Conservation (phyloP, 2,797 vertebrate genomes). For the Amphiprion clarkii region DNA sequence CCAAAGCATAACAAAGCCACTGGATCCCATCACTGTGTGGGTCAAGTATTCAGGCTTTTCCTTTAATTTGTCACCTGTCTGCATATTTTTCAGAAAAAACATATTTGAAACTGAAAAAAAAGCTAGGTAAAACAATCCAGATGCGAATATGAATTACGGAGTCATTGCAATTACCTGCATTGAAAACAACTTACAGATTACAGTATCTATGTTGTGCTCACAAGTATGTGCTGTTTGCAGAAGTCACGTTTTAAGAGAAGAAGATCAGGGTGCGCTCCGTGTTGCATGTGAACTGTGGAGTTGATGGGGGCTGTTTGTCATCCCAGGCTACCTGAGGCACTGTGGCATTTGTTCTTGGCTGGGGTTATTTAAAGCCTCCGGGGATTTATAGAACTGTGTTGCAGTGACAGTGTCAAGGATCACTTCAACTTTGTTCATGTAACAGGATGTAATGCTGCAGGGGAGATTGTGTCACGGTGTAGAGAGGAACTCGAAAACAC, state of each 20-base stretch:
- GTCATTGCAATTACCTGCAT: neutral
- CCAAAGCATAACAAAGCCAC: too few species aligned
- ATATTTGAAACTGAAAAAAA: too few species aligned
- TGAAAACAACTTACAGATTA: neutral
- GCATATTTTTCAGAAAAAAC: too few species aligned
- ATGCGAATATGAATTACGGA: neutral
- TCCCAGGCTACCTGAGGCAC: constrained; percentile 55
- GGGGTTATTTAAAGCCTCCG: constrained; percentile 70
- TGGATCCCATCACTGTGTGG: too few species aligned
- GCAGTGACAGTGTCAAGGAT: constrained; percentile 76
- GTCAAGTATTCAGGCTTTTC: too few species aligned
- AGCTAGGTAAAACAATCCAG: neutral
- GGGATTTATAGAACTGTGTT: constrained; percentile 64
- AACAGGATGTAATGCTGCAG: constrained; percentile 39
- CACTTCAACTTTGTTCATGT: constrained; percentile 62
- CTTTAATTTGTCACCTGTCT: too few species aligned
- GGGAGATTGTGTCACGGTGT: constrained; percentile 34
- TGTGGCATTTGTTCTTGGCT: constrained; percentile 75
- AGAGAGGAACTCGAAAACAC: constrained; percentile 16
- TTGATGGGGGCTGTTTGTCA: constrained; percentile 71
- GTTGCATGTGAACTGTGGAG: constrained; percentile 69
- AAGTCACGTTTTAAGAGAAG: constrained; percentile 61
- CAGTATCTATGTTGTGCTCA: neutral
- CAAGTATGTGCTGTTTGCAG: constrained; percentile 23
- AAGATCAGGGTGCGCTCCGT: constrained; percentile 59